Base-by-base conservation (phyloP, 1,140 invertebrate species). In the Oryctes rhinoceros region DNA sequence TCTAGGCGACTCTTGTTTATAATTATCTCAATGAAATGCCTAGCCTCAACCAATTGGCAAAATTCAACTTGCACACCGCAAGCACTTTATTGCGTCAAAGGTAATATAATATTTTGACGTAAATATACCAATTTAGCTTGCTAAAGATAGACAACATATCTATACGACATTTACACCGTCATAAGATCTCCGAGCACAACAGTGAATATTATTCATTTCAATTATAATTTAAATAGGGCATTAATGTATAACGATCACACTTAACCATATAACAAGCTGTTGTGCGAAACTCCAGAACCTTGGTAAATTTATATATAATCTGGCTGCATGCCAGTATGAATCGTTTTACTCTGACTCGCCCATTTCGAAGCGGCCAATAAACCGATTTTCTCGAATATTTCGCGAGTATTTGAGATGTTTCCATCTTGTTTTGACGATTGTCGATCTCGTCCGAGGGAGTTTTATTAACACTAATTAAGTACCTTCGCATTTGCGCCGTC, bases 291-390 rank as follows among this genome's bases (percentile, higher is more conserved):
- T 37, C 65, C 65, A 71, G 65, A 24, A 71, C 65, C 65, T 71
- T 71, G 65, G 24, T 71, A 37, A 71, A 71, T 71, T 71, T 71
- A 71, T 71, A 71, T 71, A 71, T 71, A 71, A 71, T 24, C 65
- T 71, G 65, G 65, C 65, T 9, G 7, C 7, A 71, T 71, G 65
- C 65, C 65, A 71, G 24, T 71, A 24, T 71, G 65, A 71, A 71
- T 71, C 65, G 65, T 71, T 71, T 71, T 71, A 24, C 18, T 71
- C 30, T 71, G 65, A 71, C 35, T 71, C 65, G 37, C 65, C 20
- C 35, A 71, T 71, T 71, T 71, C 35, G 24, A 20, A 24, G 65
- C 65, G 65, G 65, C 65, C 65, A 71, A 71, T 71, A 71, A 71
- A 71, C 65, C 65, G 65, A 71, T 71, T 71, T 71, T 71, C 65